Conservation (phyloP, 2,113 vertebrate species). For the Daboia siamensis region DNA sequence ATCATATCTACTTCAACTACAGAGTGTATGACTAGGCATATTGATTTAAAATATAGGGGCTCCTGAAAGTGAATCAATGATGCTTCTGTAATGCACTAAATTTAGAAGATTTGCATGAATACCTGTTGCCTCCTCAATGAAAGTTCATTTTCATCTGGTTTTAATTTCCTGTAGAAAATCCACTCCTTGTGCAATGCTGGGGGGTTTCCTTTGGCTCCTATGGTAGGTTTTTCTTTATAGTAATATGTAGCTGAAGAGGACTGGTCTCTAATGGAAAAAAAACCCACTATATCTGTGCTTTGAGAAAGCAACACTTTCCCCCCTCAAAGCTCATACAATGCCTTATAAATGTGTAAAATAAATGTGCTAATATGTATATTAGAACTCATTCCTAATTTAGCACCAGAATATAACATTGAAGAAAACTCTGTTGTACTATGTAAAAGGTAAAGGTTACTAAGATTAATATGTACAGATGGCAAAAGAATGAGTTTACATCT, state of each 20-base stretch:
- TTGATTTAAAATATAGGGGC: not conserved
- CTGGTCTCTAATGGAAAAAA: constrained; percentile 75
- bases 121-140: constrained; percentile 85
- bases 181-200: constrained; percentile 71
- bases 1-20: not conserved
- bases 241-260: constrained; percentile 89
- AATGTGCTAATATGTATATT: not conserved
- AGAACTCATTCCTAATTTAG: not conserved
- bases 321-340: not conserved
- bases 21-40: not conserved
- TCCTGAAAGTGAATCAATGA: not conserved
- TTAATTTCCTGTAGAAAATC: constrained; percentile 80
- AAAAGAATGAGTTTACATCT: not conserved
- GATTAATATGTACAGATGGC: not conserved
- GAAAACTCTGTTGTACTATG: not conserved
- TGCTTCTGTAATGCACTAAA: not conserved
- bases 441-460: not conserved
- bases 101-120: not conserved
- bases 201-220: constrained; percentile 53
- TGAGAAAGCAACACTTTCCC: not conserved
- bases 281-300: not conserved
- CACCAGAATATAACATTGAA: not conserved
- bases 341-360: not conserved
- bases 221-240: constrained; percentile 63
- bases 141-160: constrained; percentile 72